Evolutionary conservation across 2,797 vertebrate species (phyloP).

Genomic region (Thamnophis elegans): DNA sequence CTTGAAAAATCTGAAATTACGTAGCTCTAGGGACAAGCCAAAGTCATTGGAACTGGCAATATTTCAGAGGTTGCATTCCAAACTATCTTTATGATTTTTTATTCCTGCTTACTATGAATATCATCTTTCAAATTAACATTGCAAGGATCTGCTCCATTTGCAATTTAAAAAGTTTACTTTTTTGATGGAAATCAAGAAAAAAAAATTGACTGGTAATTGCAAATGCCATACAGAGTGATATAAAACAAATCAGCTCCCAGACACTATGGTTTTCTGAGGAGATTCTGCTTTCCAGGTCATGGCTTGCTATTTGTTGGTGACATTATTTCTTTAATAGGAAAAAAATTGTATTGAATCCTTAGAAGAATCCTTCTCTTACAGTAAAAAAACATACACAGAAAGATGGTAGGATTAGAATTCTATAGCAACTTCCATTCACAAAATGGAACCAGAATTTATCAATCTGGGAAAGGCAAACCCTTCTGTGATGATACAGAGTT

Average conservation of each 20-base stretch:
- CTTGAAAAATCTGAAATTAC: background rate
- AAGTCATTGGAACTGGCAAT: constrained; percentile 3
- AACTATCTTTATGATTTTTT: background rate
- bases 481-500: background rate
- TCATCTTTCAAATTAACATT: background rate
- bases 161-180: background rate
- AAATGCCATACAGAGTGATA: background rate
- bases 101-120: background rate
- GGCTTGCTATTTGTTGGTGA: background rate
- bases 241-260: background rate
- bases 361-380: background rate
- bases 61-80: background rate
- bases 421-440: background rate
- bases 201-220: background rate
- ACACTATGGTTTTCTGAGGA: background rate
- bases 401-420: background rate
- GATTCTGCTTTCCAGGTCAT: background rate
- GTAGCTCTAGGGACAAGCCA: background rate
- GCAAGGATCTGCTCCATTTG: background rate
- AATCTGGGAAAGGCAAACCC: background rate
- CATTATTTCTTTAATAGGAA: background rate
- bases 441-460: background rate
- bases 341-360: background rate
- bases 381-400: background rate
- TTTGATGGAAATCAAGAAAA: background rate